Conservation (phyloP, 2,888 invertebrate species). For the Plagodis pulveraria region DNA sequence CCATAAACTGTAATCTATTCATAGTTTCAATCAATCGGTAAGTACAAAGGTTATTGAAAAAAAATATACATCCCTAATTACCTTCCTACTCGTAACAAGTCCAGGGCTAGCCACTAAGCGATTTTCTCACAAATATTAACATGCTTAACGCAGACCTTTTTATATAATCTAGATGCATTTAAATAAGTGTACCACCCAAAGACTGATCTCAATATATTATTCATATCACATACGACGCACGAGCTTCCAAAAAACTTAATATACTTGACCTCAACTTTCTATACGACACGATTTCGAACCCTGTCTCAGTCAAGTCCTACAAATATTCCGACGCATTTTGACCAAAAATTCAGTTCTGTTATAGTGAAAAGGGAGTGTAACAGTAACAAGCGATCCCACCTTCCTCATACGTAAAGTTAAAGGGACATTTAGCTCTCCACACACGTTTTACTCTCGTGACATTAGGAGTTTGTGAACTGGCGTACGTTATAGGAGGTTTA, state of each 20-base stretch:
- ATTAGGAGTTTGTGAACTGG: slow-evolving; percentile 47
- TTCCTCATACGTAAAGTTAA: slow-evolving; percentile 36
- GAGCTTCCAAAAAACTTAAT: slow-evolving; percentile 41
- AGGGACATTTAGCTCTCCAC: slow-evolving; percentile 67
- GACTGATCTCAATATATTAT: slow-evolving; percentile 43
- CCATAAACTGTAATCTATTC: too few species aligned
- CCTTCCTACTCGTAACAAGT: too few species aligned
- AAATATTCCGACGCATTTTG: neutral
- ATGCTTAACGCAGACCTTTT: too few species aligned
- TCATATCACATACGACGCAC: slow-evolving; percentile 43
- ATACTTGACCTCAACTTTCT: slow-evolving; percentile 39
- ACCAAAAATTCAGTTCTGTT: neutral
- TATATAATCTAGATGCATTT: too few species aligned
- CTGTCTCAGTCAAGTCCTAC: slow-evolving; percentile 6
- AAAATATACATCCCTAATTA: too few species aligned
- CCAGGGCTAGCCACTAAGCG: too few species aligned
- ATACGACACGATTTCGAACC: neutral
- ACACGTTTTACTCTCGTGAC: slow-evolving; percentile 79
- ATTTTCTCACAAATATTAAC: too few species aligned
- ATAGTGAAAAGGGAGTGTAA: slow-evolving; percentile 4
- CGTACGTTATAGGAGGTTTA: slow-evolving; percentile 33
- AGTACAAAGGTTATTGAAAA: too few species aligned
- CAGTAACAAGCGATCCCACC: slow-evolving; percentile 1
- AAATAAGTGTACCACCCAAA: slow-evolving; percentile 31
- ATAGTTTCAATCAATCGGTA: too few species aligned